Evolutionary conservation across 1,140 invertebrate species (phyloP).

Genomic region (Aphelinus certus): DNA sequence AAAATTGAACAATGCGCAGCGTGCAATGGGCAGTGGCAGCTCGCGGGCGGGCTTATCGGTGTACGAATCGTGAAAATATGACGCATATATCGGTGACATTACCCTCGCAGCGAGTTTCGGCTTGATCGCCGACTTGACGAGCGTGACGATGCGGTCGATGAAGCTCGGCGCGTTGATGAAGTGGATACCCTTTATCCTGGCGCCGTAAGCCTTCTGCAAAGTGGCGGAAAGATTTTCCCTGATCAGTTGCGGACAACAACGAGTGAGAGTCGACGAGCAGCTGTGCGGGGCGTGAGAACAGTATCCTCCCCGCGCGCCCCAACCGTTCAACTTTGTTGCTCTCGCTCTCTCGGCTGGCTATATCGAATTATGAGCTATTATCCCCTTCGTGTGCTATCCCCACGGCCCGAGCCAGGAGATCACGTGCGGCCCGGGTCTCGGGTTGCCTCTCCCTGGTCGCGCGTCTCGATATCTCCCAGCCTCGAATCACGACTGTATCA

Average conservation of each 20-base stretch:
- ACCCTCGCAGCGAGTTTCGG: constrained; percentile 71
- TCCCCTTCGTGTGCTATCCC: too few species aligned
- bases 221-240: too few species aligned
- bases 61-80: neutral
- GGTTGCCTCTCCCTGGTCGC: neutral
- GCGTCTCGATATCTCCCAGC: neutral
- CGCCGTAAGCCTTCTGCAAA: constrained; percentile 79
- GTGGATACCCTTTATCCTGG: constrained; percentile 78
- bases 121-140: constrained; percentile 74
- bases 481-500: constrained; percentile 39
- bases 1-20: neutral
- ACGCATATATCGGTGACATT: constrained; percentile 24
- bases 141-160: constrained; percentile 70
- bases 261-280: too few species aligned
- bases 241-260: too few species aligned
- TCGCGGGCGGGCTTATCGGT: neutral
- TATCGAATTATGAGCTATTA: too few species aligned
- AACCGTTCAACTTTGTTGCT: too few species aligned
- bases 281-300: too few species aligned
- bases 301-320: too few species aligned
- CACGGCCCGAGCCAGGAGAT: too few species aligned
- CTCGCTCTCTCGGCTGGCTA: too few species aligned
- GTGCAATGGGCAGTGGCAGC: neutral
- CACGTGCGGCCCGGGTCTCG: too few species aligned
- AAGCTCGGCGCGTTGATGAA: constrained; percentile 74